phyloP scores from a whole-genome alignment of 2,888 invertebrate species.

The Yponomeuta cagnagella region DNA sequence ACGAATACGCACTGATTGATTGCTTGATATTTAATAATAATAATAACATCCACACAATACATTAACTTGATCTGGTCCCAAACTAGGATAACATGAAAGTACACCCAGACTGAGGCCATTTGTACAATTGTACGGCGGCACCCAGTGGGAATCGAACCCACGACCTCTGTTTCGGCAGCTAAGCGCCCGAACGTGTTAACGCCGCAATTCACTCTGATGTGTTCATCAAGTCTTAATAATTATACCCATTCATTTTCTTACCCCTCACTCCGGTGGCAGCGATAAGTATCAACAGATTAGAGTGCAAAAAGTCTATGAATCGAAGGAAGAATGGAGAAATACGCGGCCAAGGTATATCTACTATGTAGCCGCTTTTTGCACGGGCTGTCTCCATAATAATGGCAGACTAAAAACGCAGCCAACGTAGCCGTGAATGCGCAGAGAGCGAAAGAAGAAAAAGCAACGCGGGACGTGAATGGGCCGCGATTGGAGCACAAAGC shows the following conservation, averaged over 20 bases:
- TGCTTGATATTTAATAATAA: background rate
- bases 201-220: background rate
- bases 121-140: no score
- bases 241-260: background rate
- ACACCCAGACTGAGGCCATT: no score
- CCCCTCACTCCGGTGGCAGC: background rate
- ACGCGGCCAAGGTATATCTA: background rate
- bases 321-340: background rate
- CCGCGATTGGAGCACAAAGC: constrained; percentile 41
- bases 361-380: background rate
- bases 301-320: background rate
- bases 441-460: constrained; percentile 24
- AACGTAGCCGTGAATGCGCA: constrained; percentile 26
- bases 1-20: no score
- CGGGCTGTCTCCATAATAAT: constrained; percentile 7
- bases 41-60: no score
- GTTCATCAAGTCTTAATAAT: background rate
- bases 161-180: no score
- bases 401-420: constrained; percentile 21
- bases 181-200: background rate
- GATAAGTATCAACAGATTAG: background rate
- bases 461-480: constrained; percentile 36
- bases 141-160: no score
- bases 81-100: no score
- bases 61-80: no score